Conservation (phyloP, 2,888 invertebrate genomes). For the Melanophora roralis region DNA sequence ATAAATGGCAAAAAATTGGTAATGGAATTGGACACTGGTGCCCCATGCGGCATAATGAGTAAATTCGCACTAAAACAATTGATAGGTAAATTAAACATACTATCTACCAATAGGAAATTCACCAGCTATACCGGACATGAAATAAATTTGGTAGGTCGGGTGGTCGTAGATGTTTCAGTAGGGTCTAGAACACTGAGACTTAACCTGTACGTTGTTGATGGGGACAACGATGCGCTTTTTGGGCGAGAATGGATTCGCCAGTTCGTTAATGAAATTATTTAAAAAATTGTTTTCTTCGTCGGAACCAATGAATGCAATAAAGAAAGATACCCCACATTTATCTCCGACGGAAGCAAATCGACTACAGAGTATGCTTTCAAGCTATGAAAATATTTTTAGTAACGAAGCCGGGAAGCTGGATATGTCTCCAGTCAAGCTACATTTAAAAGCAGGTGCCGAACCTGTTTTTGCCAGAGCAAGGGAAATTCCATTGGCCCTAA, state of each 20-base stretch:
- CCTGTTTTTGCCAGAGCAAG: not conserved
- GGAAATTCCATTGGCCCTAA: too few relatives aligned
- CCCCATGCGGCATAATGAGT: conserved; percentile 44
- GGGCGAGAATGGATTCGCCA: conserved; percentile 33
- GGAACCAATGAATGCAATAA: not conserved
- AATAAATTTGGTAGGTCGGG: conserved; percentile 2
- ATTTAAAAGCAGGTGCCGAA: conserved; percentile 9
- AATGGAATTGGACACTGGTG: conserved; percentile 37
- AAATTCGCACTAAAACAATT: not conserved
- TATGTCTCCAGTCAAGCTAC: conserved; percentile 14
- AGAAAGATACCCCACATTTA: conserved; percentile 14
- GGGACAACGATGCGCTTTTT: conserved; percentile 16
- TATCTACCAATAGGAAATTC: conserved; percentile 20
- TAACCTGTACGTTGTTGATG: conserved; percentile 26
- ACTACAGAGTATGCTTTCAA: not conserved
- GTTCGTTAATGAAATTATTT: conserved; percentile 30
- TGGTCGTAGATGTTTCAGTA: conserved; percentile 16
- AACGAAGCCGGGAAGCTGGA: conserved; percentile 13
- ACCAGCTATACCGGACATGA: conserved; percentile 23
- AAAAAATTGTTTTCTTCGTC: conserved; percentile 14
- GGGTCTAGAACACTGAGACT: conserved; percentile 8
- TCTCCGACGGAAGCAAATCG: not conserved
- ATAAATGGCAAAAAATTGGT: conserved; percentile 16
- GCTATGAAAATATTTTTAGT: conserved; percentile 6
- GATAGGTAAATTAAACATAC: not conserved